A percentile compares a stretch with the other conserved stretches of the same genome.
Conservation (phyloP, 2,113 vertebrate species). For the Sylvietta virens region DNA sequence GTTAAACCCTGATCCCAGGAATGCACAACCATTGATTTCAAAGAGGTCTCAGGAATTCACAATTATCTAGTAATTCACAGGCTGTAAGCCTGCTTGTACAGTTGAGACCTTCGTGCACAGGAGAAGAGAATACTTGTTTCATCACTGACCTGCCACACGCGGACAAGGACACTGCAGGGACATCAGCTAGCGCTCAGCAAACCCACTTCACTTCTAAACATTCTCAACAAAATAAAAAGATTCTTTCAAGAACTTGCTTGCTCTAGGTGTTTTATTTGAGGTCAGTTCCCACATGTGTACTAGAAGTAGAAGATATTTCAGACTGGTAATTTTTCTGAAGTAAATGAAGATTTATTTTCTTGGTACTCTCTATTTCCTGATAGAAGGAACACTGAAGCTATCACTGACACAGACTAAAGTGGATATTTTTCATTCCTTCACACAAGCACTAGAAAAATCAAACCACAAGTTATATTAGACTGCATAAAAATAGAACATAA, state of each 20-base stretch:
- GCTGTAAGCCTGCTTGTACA: neutral
- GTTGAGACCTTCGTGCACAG: neutral
- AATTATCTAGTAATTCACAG: neutral
- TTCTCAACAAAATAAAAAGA: neutral
- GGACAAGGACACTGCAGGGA: neutral
- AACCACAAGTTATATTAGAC: neutral
- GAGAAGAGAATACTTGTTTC: neutral
- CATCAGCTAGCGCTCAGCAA: neutral
- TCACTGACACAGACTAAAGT: neutral
- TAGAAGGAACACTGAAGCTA: neutral
- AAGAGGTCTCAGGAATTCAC: neutral
- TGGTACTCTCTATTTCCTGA: neutral
- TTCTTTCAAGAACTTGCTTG: neutral
- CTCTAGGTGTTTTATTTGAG: neutral
- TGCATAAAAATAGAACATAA: neutral
- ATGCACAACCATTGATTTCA: neutral
- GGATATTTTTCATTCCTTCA: neutral
- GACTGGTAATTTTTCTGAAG: neutral
- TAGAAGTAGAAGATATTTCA: neutral
- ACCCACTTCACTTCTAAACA: neutral
- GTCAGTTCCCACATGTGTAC: neutral
- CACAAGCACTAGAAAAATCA: neutral
- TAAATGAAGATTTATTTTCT: neutral
- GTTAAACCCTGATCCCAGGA: neutral
- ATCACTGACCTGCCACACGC: accelerated